These are phyloP conservation scores for Leucophora obtusa DNA, from an alignment of 2,888 invertebrate species.

Conservation along the genomic window DNA sequence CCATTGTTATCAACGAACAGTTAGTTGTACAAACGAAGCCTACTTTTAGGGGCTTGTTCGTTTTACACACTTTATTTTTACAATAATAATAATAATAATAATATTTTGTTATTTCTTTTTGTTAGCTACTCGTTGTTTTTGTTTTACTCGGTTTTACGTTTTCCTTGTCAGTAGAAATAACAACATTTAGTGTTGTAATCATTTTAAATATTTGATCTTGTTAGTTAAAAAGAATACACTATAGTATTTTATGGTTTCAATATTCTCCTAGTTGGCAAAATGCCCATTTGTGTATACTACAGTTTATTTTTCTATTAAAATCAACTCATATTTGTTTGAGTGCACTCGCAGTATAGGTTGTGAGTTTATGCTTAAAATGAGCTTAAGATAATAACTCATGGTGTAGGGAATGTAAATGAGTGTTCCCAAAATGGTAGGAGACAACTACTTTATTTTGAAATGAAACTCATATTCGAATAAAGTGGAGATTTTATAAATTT, in stretches of 20 bases:
- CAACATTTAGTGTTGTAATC: not conserved
- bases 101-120: slow-evolving; percentile 18
- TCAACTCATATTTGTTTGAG: not conserved
- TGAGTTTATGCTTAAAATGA: slow-evolving; percentile 1
- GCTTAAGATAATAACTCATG: not conserved
- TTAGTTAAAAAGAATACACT: slow-evolving; percentile 52
- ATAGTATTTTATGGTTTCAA: slow-evolving; percentile 10
- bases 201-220: slow-evolving; percentile 1
- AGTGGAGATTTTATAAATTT: too few species aligned
- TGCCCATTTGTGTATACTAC: slow-evolving; percentile 60
- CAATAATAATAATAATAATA: slow-evolving; percentile 3
- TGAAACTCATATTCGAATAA: too few species aligned
- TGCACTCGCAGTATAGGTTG: slow-evolving; percentile 33
- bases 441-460: not conserved
- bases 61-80: slow-evolving; percentile 20
- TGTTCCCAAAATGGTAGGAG: slow-evolving; percentile 24
- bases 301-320: slow-evolving; percentile 14
- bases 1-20: slow-evolving; percentile 5
- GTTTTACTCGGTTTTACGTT: slow-evolving; percentile 23
- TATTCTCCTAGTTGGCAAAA: slow-evolving; percentile 56
- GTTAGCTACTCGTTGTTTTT: slow-evolving; percentile 21
- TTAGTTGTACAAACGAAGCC: slow-evolving; percentile 31
- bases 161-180: not conserved
- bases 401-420: slow-evolving; percentile 14
- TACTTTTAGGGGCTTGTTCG: slow-evolving; percentile 45